These are phyloP conservation scores for Sphyrna mokarran DNA, from an alignment of 2,113 vertebrate genomes.

Conservation along the genomic window DNA sequence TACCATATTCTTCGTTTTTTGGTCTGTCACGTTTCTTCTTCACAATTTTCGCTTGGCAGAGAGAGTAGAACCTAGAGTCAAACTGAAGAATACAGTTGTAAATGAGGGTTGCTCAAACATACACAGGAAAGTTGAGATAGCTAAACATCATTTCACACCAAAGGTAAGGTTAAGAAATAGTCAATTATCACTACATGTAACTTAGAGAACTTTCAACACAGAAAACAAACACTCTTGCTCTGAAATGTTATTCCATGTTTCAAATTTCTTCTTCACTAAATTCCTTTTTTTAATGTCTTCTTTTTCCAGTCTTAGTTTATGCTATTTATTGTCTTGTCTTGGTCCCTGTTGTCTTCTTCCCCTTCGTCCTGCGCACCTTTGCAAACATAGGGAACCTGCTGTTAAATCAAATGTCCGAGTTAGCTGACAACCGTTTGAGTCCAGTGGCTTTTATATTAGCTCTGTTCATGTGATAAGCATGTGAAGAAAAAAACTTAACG, in stretches of 20 bases:
- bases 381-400: neutral
- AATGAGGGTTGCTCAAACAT: neutral
- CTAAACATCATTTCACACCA: neutral
- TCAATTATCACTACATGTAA: neutral
- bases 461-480: slow-evolving; percentile 28
- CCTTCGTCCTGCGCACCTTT: neutral
- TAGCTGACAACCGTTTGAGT: neutral
- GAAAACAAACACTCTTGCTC: neutral
- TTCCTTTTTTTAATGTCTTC: neutral
- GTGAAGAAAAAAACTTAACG: slow-evolving; percentile 25
- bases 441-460: neutral
- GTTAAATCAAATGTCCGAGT: neutral
- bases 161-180: no score
- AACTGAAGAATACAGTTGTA: neutral
- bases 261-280: neutral
- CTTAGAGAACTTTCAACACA: neutral
- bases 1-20: no score
- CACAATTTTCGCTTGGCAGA: neutral
- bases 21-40: neutral
- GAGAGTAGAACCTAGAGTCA: neutral
- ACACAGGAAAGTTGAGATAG: neutral
- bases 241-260: neutral
- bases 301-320: neutral
- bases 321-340: neutral
- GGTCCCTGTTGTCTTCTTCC: neutral